phyloP scores from a whole-genome alignment of 2,797 vertebrate genomes.

The Mus minutoides region DNA sequence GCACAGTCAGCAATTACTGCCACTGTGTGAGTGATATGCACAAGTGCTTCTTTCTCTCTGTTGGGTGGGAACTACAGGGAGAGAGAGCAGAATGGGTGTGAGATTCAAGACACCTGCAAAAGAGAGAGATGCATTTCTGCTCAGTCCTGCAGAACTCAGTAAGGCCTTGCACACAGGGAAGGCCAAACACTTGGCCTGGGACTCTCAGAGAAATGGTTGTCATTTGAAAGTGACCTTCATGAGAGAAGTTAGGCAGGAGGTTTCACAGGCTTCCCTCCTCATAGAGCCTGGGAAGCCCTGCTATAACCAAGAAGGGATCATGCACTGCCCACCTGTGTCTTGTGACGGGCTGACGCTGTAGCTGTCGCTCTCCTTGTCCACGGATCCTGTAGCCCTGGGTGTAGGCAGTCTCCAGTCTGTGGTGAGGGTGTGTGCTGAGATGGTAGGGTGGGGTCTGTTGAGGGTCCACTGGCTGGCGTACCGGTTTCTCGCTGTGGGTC shows the following conservation, averaged over 20 bases:
- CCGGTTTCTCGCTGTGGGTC: constrained; percentile 95
- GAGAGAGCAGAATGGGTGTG: neutral
- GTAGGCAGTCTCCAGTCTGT: constrained; percentile 99
- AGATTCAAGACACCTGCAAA: neutral
- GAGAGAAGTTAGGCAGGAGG: neutral
- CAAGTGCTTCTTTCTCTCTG: neutral
- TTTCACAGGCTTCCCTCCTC: neutral
- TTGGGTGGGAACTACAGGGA: neutral
- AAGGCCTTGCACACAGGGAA: rapidly evolving
- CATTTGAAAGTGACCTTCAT: neutral
- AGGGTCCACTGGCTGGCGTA: constrained; percentile 99
- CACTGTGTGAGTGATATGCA: neutral
- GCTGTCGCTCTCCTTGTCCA: constrained; percentile 99
- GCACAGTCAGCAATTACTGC: neutral
- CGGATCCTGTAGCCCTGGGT: constrained; percentile 94
- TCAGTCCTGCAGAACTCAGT: neutral
- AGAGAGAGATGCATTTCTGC: rapidly evolving
- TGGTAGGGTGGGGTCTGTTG: constrained; percentile 97
- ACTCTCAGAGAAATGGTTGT: rapidly evolving
- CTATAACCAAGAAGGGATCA: rapidly evolving
- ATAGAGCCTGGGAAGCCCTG: neutral
- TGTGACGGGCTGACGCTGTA: constrained; percentile 99
- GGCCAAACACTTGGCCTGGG: rapidly evolving
- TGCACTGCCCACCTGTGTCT: constrained; percentile 93
- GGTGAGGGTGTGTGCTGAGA: constrained; percentile 97